phyloP scores from a whole-genome alignment of 2,113 vertebrate genomes.

The Pomatostomus ruficeps region DNA sequence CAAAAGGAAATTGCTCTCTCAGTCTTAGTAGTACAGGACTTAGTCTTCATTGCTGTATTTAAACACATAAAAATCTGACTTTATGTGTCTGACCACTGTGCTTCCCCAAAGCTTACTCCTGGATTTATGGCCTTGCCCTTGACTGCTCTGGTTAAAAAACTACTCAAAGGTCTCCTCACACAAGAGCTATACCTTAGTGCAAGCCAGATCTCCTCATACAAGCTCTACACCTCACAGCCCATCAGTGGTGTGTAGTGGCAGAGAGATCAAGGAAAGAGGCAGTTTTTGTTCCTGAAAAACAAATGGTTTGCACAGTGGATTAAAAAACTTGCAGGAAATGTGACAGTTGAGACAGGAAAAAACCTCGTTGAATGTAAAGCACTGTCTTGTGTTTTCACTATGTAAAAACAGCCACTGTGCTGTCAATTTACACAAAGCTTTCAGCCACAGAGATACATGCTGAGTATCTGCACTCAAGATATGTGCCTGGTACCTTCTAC shows the following conservation, averaged over 20 bases:
- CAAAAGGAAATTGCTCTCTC: background rate
- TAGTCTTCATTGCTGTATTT: background rate
- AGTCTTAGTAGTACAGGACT: background rate
- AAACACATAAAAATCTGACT: background rate
- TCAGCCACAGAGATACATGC: background rate
- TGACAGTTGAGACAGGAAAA: background rate
- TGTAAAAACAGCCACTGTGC: background rate
- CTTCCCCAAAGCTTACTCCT: background rate
- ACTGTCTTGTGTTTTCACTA: background rate
- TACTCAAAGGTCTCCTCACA: background rate
- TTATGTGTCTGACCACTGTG: background rate
- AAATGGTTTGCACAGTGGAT: background rate
- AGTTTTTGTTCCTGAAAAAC: background rate
- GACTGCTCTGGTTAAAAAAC: background rate
- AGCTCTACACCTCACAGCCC: background rate
- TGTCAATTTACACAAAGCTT: background rate
- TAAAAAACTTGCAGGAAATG: background rate
- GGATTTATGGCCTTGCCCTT: background rate
- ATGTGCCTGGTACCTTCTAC: background rate
- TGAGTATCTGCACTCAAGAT: background rate
- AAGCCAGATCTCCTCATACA: background rate
- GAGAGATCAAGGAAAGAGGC: background rate
- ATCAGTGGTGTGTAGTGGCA: background rate
- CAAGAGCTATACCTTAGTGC: background rate
- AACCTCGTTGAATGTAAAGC: background rate